phyloP scores from a whole-genome alignment of 2,797 vertebrate species.

The Chelon auratus region DNA sequence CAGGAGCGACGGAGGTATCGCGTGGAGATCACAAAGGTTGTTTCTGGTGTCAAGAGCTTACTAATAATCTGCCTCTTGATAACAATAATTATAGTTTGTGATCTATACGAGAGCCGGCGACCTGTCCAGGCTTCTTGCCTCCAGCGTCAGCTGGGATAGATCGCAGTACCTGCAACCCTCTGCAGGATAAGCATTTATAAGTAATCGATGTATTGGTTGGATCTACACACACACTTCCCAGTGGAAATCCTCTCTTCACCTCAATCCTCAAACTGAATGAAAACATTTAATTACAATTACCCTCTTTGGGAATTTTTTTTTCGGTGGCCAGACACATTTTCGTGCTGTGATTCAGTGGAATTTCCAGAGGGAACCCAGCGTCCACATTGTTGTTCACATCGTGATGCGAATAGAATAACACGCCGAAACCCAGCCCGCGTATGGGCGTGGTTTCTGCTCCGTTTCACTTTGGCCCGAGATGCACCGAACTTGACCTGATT shows the following conservation, averaged over 20 bases:
- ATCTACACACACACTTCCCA: slow-evolving; percentile 3
- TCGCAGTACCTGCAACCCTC: no score
- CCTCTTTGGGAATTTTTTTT: slow-evolving; percentile 6
- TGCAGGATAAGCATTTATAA: no score
- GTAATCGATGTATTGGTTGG: no score
- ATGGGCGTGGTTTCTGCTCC: slow-evolving; percentile 44
- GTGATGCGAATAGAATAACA: slow-evolving; percentile 7
- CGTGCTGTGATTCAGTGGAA: slow-evolving; percentile 45
- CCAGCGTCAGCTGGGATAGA: no score
- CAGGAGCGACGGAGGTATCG: background rate
- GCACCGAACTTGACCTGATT: slow-evolving; percentile 16
- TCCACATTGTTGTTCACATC: slow-evolving; percentile 24
- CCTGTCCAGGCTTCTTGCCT: no score
- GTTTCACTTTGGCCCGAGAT: slow-evolving; percentile 21
- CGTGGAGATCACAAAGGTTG: background rate
- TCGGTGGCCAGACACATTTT: slow-evolving; percentile 22
- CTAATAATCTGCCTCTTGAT: background rate
- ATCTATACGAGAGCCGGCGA: background rate
- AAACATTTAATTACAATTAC: slow-evolving; percentile 8
- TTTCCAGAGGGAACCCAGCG: slow-evolving; percentile 46
- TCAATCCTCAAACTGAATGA: slow-evolving; percentile 3
- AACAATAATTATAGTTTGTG: background rate
- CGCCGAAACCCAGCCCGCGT: slow-evolving; percentile 15
- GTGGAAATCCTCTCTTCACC: background rate
- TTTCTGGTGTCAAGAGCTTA: background rate